Conservation (phyloP, 2,797 vertebrate species). For the Phrynocephalus vlangalii region DNA sequence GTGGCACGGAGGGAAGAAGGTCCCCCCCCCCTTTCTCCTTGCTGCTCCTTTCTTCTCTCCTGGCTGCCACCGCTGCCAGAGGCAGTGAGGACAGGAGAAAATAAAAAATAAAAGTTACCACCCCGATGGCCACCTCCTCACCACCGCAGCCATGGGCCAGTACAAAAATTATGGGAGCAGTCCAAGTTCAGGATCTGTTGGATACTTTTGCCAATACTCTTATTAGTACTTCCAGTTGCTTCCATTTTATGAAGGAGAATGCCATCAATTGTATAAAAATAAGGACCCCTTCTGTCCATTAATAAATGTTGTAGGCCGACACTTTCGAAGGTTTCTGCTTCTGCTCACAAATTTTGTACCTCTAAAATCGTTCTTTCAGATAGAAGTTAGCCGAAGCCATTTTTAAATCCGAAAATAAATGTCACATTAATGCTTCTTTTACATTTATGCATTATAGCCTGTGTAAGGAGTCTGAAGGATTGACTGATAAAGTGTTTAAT, state of each 20-base stretch:
- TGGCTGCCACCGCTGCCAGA: too few relatives aligned
- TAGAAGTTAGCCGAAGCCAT: background rate
- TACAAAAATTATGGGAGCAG: background rate
- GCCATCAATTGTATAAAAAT: background rate
- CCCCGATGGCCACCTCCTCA: too few relatives aligned
- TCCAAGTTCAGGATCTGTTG: background rate
- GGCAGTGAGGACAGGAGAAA: too few relatives aligned
- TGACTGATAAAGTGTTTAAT: constrained; percentile 29
- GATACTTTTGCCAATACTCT: background rate
- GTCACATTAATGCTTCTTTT: constrained; percentile 15
- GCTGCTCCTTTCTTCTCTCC: too few relatives aligned
- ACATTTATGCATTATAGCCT: constrained; percentile 14
- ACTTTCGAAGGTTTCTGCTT: background rate
- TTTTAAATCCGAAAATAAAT: constrained; percentile 26
- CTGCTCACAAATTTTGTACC: background rate
- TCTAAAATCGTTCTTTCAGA: background rate
- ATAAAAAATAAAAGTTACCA: too few relatives aligned
- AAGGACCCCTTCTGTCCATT: background rate
- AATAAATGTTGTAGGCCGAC: background rate
- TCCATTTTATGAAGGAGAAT: constrained; percentile 11
- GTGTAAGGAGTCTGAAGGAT: constrained; percentile 12
- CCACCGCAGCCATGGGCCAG: too few relatives aligned
- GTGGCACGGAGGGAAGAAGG: too few relatives aligned
- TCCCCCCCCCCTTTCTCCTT: too few relatives aligned
- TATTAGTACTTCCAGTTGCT: background rate